These are phyloP conservation scores for Platygyra sinensis DNA, from an alignment of 64 coral and sea anemone genomes.

Conservation along the genomic window DNA sequence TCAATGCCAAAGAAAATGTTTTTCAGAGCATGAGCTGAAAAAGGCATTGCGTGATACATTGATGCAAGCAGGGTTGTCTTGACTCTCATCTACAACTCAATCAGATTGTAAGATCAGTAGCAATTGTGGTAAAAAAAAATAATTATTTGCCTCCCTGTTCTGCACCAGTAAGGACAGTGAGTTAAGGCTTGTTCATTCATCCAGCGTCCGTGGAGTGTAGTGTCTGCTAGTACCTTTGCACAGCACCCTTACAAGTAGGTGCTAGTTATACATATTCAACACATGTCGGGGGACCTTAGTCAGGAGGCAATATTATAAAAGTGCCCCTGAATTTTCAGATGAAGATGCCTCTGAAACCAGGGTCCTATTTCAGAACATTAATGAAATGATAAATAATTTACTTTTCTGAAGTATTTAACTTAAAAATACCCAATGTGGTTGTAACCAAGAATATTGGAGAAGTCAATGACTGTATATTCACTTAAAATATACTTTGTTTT, in stretches of 20 bases:
- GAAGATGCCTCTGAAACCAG: neutral
- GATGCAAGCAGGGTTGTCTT: too few species aligned
- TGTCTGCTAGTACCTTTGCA: neutral
- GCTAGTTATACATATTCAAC: neutral
- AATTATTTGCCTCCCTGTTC: too few species aligned
- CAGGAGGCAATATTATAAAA: neutral
- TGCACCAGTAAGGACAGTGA: too few species aligned
- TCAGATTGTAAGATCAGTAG: too few species aligned
- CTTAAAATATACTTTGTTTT: neutral
- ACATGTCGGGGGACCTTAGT: neutral
- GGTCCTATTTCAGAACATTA: neutral
- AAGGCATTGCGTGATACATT: too few species aligned
- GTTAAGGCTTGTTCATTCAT: too few species aligned
- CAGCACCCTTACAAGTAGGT: neutral
- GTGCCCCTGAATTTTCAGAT: neutral
- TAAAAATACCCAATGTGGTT: neutral
- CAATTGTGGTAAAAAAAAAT: too few species aligned
- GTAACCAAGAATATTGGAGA: conserved; percentile 8
- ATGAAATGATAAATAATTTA: neutral
- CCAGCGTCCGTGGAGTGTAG: too few species aligned
- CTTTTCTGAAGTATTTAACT: neutral
- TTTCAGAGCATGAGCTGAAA: too few species aligned
- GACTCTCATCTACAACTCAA: too few species aligned
- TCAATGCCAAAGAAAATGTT: too few species aligned
- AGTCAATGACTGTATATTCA: conserved; percentile 1